phyloP scores from a whole-genome alignment of 2,888 invertebrate genomes.

The Amphipyra berbera region DNA sequence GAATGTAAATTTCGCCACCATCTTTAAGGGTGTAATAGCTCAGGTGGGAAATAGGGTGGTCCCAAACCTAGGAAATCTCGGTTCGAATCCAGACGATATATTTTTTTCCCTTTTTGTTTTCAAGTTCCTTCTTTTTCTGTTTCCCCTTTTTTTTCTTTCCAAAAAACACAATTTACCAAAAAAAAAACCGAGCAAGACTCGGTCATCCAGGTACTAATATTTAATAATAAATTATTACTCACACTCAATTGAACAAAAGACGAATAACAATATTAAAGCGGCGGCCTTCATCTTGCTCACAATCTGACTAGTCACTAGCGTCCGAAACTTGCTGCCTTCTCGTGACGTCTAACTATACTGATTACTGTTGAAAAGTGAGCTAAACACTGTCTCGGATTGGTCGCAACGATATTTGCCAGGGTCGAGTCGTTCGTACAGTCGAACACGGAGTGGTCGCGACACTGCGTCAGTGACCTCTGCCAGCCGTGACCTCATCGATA shows the following conservation, averaged over 20 bases:
- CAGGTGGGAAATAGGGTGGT: no score
- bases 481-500: slow-evolving; percentile 78
- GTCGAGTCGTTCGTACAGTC: slow-evolving; percentile 56
- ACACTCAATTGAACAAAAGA: slow-evolving; percentile 76
- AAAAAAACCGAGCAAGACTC: no score
- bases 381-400: slow-evolving; percentile 43
- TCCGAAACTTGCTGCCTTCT: slow-evolving; percentile 35
- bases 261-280: slow-evolving; percentile 72
- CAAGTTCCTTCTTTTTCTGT: no score
- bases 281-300: slow-evolving; percentile 74
- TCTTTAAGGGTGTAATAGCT: no score
- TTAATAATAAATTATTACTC: slow-evolving; percentile 16
- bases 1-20: no score
- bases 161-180: no score
- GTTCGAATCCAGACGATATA: no score
- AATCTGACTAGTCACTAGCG: slow-evolving; percentile 53
- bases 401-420: slow-evolving; percentile 61
- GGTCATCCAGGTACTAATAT: no score
- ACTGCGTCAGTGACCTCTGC: slow-evolving; percentile 71
- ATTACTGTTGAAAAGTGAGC: slow-evolving; percentile 22
- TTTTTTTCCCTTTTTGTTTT: no score
- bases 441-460: slow-evolving; percentile 40
- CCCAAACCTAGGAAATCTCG: no score
- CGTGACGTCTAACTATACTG: slow-evolving; percentile 17
- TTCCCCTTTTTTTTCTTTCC: no score